A percentile compares a stretch with the other conserved stretches of the same genome.
Conservation (phyloP, 2,888 invertebrate genomes). For the Embidobia sp. region DNA sequence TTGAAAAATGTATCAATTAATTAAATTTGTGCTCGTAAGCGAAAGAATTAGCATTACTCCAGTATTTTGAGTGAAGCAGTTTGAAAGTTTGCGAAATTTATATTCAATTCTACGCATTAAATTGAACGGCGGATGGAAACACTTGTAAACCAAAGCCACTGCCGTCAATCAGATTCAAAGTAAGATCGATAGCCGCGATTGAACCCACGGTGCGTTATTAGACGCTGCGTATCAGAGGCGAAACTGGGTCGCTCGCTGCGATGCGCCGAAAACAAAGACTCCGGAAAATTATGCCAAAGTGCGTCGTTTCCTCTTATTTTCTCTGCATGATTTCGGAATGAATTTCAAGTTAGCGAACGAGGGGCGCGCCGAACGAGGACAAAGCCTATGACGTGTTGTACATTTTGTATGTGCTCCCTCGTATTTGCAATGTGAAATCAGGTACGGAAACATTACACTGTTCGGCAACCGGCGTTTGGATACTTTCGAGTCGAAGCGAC, state of each 20-base stretch:
- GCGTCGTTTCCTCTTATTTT: conserved; percentile 14
- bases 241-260: conserved; percentile 9
- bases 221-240: background rate
- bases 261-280: conserved; percentile 23
- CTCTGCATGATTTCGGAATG: conserved; percentile 7
- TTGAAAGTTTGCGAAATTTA: no score
- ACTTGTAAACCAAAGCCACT: no score
- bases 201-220: conserved; percentile 25
- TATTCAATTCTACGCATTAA: no score
- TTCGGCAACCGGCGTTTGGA: background rate
- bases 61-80: no score
- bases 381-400: conserved; percentile 3
- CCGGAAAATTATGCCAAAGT: conserved; percentile 31
- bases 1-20: no score
- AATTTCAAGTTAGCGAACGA: conserved; percentile 7
- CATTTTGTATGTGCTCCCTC: conserved; percentile 4
- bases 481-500: background rate
- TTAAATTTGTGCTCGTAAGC: no score
- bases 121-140: no score
- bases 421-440: conserved; percentile 16
- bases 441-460: conserved; percentile 3
- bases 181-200: no score
- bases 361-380: no score
- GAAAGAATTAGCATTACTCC: no score
- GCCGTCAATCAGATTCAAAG: no score